Evolutionary conservation across 2,113 vertebrate genomes (phyloP).

Genomic region (Bubo bubo): DNA sequence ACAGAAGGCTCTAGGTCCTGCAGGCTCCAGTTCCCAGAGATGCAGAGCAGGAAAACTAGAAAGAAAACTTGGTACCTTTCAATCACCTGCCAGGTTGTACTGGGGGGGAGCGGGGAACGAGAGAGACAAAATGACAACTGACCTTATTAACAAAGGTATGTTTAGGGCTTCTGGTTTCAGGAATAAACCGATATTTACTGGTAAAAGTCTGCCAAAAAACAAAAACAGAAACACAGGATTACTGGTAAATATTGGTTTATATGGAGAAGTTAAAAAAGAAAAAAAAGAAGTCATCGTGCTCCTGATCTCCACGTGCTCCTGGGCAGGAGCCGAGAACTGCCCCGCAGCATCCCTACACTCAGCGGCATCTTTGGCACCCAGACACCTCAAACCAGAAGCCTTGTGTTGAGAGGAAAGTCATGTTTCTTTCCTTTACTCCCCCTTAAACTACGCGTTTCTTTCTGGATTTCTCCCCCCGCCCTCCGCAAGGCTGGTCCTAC

Average conservation of each 20-base stretch:
- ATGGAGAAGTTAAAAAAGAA: slow-evolving; percentile 70
- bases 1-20: slow-evolving; percentile 53
- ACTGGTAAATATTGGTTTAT: slow-evolving; percentile 84
- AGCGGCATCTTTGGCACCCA: not conserved
- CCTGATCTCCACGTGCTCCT: not conserved
- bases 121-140: slow-evolving; percentile 78
- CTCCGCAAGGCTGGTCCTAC: not conserved
- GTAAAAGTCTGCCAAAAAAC: slow-evolving; percentile 83
- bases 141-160: slow-evolving; percentile 79
- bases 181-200: slow-evolving; percentile 82
- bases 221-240: slow-evolving; percentile 81
- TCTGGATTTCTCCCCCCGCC: not conserved
- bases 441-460: not conserved
- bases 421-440: slow-evolving; percentile 10
- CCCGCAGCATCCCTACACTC: not conserved
- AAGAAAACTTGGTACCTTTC: slow-evolving; percentile 64
- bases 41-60: slow-evolving; percentile 59
- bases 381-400: slow-evolving; percentile 72
- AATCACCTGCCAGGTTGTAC: slow-evolving; percentile 57
- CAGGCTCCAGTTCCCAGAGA: slow-evolving; percentile 44
- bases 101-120: slow-evolving; percentile 67
- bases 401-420: not conserved
- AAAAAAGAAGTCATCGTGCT: slow-evolving; percentile 41
- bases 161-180: slow-evolving; percentile 81
- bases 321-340: not conserved